Evolutionary conservation across 2,113 vertebrate genomes (phyloP).

Genomic region (Oriolus oriolus): DNA sequence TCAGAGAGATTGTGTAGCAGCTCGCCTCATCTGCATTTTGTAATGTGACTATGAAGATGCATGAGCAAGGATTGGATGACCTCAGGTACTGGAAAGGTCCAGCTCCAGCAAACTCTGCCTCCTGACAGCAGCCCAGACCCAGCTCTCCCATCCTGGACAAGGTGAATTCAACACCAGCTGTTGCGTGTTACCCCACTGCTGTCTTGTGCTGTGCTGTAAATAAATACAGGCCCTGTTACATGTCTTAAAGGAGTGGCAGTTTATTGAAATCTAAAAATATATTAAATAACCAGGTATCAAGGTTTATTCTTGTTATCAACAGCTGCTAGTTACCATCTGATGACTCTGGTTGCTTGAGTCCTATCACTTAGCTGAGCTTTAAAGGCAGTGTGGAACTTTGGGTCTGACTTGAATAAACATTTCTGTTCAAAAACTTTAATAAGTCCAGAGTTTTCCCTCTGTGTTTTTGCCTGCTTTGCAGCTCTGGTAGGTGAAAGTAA

Average conservation of each 20-base stretch:
- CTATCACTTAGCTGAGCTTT: not conserved
- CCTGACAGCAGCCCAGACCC: not conserved
- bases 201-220: not conserved
- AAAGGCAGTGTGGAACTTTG: not conserved
- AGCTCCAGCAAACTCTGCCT: not conserved
- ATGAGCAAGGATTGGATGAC: not conserved
- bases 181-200: not conserved
- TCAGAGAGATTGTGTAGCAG: rapidly evolving
- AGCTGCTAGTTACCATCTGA: not conserved
- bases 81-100: not conserved
- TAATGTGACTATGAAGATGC: not conserved
- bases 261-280: not conserved
- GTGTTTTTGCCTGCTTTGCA: not conserved
- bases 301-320: not conserved
- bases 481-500: not conserved
- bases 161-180: not conserved
- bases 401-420: not conserved
- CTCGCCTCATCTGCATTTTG: not conserved
- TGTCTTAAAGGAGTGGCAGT: not conserved
- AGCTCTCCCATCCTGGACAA: not conserved
- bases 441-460: not conserved
- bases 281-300: not conserved
- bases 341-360: not conserved
- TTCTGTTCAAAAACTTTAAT: not conserved
- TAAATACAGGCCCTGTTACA: not conserved